phyloP scores from a whole-genome alignment of 2,888 invertebrate genomes.

The Drosophila aldrichi region DNA sequence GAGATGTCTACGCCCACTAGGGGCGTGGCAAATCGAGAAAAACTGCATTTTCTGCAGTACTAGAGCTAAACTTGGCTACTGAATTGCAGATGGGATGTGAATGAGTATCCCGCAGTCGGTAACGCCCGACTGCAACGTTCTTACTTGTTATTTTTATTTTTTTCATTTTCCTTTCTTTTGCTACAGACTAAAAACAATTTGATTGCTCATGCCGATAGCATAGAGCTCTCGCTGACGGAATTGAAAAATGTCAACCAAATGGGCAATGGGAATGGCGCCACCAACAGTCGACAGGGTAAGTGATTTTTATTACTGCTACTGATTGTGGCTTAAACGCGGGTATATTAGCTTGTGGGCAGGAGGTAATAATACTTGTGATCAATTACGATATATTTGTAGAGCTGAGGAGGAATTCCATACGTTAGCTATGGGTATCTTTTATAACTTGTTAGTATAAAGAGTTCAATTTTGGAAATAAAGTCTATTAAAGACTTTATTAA shows the following conservation, averaged over 20 bases:
- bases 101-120: no score
- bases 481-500: no score
- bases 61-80: no score
- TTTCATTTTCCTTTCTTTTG: conserved; percentile 10
- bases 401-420: background rate
- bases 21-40: no score
- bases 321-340: background rate
- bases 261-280: conserved; percentile 48
- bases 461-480: background rate
- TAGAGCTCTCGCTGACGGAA: conserved; percentile 83
- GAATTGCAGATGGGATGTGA: no score
- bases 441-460: background rate
- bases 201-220: conserved; percentile 83
- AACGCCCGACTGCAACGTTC: no score
- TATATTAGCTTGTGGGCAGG: background rate
- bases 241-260: conserved; percentile 72
- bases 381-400: background rate
- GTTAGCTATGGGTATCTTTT: background rate
- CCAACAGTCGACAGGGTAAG: conserved; percentile 74
- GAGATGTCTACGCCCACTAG: no score
- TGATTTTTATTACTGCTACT: conserved; percentile 25
- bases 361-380: background rate
- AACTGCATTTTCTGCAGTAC: no score
- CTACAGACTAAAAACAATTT: conserved; percentile 84
- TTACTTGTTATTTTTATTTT: no score